Base-by-base conservation (phyloP, 2,888 invertebrate genomes). In the Mycalesis mineus region DNA sequence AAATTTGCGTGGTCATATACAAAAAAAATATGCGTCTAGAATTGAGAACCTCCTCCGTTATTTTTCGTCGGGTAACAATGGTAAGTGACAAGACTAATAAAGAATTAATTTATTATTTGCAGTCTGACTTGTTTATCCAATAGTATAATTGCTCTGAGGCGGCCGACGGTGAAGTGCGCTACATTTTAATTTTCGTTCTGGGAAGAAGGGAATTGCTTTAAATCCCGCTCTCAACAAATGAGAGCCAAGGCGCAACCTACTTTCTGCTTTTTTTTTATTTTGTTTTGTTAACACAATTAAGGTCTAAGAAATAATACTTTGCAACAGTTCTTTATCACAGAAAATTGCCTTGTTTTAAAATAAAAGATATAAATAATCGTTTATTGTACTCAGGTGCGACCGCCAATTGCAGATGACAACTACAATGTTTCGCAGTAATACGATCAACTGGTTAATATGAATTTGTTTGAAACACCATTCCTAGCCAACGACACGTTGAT, bases 181-280 rank as follows among this genome's bases (percentile, higher is more conserved):
- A 47, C 15, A 47, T 47, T 47, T 47, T 17, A 47, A 47, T 47
- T 47, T 47, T 47, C 33, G 47, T 47, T 15, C 47, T 47, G 47
- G 47, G 47, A 31, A 47, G 31, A 9, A 11, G 47, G 33, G 33
- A 47, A 47, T 47, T 47, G 47, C 45, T 45, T 45, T 29, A 45
- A 45, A 45, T 45, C 45, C 45, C 45, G 31, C 47, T 33, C 15
- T 47, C 47, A 47, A 47, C 47, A 47, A 47, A 47, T 47, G 47
- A 47, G 47, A 47, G 31, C 47, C 9, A 15, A 31, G 31, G 33
- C 17, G 11, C 11, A 47, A 47, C 47, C 33, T 47, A 33, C 15
- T 47, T 47, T 45, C 8, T 47, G 31, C 14, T 47, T 13, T 28
- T 28, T 45, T 45, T 45, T 45, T 28, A 39, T 37, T 28, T 39